Evolutionary conservation across 2,797 vertebrate genomes (phyloP).

Genomic region (Aulostomus chinensis): DNA sequence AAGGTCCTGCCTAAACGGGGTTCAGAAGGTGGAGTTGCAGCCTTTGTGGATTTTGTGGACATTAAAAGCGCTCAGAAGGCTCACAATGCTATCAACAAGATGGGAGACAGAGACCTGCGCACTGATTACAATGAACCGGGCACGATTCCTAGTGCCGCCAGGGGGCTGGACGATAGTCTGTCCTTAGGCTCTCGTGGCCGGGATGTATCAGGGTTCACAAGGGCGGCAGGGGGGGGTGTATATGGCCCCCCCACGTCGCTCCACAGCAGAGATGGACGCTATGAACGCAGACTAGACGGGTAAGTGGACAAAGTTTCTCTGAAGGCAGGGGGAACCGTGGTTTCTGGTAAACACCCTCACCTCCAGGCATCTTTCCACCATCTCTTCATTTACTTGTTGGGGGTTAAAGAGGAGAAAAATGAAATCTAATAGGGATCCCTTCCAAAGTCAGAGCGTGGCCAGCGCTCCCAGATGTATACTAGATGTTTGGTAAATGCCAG

Average conservation of each 20-base stretch:
- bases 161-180: slow-evolving; percentile 98
- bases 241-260: slow-evolving; percentile 95
- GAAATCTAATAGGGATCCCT: slow-evolving; percentile 42
- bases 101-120: slow-evolving; percentile 99
- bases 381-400: slow-evolving; percentile 73
- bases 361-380: slow-evolving; percentile 79
- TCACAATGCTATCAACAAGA: slow-evolving; percentile 99
- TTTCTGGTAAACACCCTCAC: slow-evolving; percentile 77
- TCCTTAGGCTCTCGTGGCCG: slow-evolving; percentile 92
- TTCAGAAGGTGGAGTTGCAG: slow-evolving; percentile 97
- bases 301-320: slow-evolving; percentile 99
- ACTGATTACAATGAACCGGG: slow-evolving; percentile 99
- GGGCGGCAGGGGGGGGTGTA: slow-evolving; percentile 92
- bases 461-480: slow-evolving; percentile 46
- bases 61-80: slow-evolving; percentile 99
- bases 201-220: slow-evolving; percentile 99
- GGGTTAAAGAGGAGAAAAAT: slow-evolving; percentile 53
- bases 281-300: slow-evolving; percentile 99
- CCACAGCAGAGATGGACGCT: slow-evolving; percentile 99
- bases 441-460: slow-evolving; percentile 35
- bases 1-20: slow-evolving; percentile 99
- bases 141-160: slow-evolving; percentile 96
- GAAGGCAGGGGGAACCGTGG: slow-evolving; percentile 75
- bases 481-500: slow-evolving; percentile 42
- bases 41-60: slow-evolving; percentile 99